Evolutionary conservation across 1,140 invertebrate species (phyloP).

Genomic region (Hycleus cichorii): DNA sequence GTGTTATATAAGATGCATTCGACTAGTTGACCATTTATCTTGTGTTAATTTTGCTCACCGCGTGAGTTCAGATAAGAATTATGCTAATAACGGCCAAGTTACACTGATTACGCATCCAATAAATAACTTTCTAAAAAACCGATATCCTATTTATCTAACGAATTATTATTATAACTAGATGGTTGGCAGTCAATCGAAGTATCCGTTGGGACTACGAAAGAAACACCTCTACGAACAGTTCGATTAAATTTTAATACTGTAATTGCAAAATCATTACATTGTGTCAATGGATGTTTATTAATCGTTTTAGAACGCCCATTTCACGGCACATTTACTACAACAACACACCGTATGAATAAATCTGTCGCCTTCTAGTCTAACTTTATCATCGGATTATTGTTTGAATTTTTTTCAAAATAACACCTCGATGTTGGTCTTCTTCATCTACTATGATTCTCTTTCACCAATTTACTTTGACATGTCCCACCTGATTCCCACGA

Average conservation of each 20-base stretch:
- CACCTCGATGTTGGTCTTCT: too few species aligned
- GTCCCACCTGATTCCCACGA: conserved; percentile 10
- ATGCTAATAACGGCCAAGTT: conserved; percentile 21
- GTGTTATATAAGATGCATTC: conserved; percentile 13
- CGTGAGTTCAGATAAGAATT: conserved; percentile 21
- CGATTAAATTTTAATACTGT: background rate
- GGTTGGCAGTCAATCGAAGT: background rate
- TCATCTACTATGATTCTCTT: conserved; percentile 3
- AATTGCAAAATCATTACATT: background rate
- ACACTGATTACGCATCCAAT: conserved; percentile 21
- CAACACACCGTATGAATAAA: too few species aligned
- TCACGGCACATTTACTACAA: too few species aligned
- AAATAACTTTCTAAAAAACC: conserved; percentile 20
- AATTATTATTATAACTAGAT: conserved; percentile 18
- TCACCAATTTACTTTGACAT: conserved; percentile 8
- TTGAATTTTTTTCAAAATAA: too few species aligned
- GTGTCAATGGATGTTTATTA: background rate
- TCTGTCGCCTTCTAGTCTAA: too few species aligned
- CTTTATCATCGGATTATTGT: too few species aligned
- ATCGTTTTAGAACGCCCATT: background rate
- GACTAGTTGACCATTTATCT: conserved; percentile 16
- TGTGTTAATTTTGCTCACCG: conserved; percentile 21
- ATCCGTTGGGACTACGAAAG: background rate
- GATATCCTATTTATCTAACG: conserved; percentile 16
- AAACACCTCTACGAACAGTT: background rate